Evolutionary conservation across 2,113 vertebrate genomes (phyloP), one percentile per base, ranked within the genome.

Genomic region (Manacus vitellinus): DNA sequence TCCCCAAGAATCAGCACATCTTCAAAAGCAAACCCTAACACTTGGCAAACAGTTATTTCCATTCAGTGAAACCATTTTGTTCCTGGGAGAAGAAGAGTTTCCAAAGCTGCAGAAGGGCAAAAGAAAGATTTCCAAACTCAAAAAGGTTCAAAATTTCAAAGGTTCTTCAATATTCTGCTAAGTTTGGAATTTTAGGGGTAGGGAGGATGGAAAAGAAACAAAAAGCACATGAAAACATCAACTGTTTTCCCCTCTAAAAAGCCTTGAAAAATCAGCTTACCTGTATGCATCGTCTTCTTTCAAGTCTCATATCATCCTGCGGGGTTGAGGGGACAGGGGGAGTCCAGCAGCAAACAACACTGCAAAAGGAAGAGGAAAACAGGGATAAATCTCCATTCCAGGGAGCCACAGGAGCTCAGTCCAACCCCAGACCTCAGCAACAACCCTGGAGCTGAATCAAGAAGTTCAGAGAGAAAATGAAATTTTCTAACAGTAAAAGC

Each of bases 221-320:
- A 54, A 35, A 67, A 46, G 5, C 7, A 81, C 14, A 65, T 24
- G 10, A 63, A 79, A 82, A 47, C 8, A 51, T 28, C 1, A 22
- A 41, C 31, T 4, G 61, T 10, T 44, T 49, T 33, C 46, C 58
- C 15, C 18, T 54, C 23, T 49, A 52, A 65, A 92, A 49, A 41
- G 85, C 39, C 41, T 37, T 83, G 82, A 94, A 98, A 54, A 96
- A 58, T 46, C 44, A 81, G 52, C 90, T 99, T 98, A 99, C 98
- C 99, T 99, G 99, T 98, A 99, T 98, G 99, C 99, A 99, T 99
- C 98, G 98, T 99, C 98, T 98, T 98, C 98, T 98, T 99, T 98
- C 98, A 98, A 98, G 99, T 98, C 97, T 99, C 98, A 99, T 99
- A 99, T 98, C 98, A 99, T 99, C 98, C 98, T 99, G 98, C 96